A percentile compares a stretch with the other conserved stretches of the same genome.
Conservation (phyloP, 2,113 vertebrate species). For the Platichthys flesus region DNA sequence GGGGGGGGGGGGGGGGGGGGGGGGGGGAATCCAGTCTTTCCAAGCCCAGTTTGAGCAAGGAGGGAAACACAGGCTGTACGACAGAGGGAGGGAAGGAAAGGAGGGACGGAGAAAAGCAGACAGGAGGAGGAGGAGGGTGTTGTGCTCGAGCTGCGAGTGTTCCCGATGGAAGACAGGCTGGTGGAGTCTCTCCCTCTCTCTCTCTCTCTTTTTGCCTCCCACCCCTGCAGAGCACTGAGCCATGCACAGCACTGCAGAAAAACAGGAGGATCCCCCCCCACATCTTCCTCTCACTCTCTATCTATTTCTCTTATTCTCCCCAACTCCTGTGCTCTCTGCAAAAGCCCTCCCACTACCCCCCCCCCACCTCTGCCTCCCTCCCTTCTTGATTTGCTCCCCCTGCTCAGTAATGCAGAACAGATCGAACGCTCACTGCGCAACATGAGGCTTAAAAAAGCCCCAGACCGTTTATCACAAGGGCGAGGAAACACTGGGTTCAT, state of each 20-base stretch:
- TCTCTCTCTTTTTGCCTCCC: constrained; percentile 22
- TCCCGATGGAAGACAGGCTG: constrained; percentile 61
- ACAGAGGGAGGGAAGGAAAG: constrained; percentile 45
- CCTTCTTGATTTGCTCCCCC: constrained; percentile 23
- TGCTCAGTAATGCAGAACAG: constrained; percentile 72
- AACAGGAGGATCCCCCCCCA: constrained; percentile 59
- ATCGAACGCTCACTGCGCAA: constrained; percentile 62
- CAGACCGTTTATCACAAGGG: constrained; percentile 34
- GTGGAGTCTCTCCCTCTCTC: constrained; percentile 39
- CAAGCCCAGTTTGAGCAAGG: constrained; percentile 39
- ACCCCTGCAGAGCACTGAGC: constrained; percentile 41
- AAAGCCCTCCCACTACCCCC: constrained; percentile 14
- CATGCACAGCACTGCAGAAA: constrained; percentile 69
- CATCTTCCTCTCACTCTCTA: constrained; percentile 28
- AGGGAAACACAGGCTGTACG: constrained; percentile 35
- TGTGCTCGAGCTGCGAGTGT: constrained; percentile 53
- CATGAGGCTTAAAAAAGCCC: constrained; percentile 53
- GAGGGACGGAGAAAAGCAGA: constrained; percentile 25
- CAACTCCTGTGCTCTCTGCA: constrained; percentile 15
- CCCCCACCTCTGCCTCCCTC: neutral
- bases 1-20: constrained; percentile 12
- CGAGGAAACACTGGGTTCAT: constrained; percentile 28
- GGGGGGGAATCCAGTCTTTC: constrained; percentile 57
- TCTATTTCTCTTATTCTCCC: neutral
- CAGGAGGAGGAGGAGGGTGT: constrained; percentile 14